phyloP scores from a whole-genome alignment of 2,113 vertebrate species.

The Lonchura striata region DNA sequence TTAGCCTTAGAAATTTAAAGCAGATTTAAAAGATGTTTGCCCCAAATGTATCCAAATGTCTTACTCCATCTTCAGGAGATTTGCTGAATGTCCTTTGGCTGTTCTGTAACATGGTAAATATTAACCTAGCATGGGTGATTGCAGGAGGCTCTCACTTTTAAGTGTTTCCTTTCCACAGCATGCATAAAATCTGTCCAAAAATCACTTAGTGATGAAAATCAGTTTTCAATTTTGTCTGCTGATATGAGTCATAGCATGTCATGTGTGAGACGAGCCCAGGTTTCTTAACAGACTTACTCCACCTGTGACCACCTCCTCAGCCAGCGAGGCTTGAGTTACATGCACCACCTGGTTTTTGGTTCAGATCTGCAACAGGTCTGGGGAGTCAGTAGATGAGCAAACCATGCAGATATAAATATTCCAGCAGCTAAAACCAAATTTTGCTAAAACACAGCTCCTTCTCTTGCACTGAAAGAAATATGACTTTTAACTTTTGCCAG shows the following conservation, averaged over 20 bases:
- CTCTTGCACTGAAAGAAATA: not conserved
- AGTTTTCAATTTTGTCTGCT: not conserved
- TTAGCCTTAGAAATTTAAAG: not conserved
- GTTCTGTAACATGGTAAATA: not conserved
- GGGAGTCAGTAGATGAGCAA: not conserved
- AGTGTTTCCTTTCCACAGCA: not conserved
- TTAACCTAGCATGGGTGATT: not conserved
- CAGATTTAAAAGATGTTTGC: not conserved
- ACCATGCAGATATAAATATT: not conserved
- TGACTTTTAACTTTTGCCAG: conserved; percentile 29
- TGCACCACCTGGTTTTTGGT: accelerated
- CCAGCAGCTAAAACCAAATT: not conserved
- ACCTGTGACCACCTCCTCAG: not conserved
- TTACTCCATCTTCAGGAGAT: not conserved
- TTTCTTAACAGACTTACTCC: not conserved
- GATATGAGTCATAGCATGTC: not conserved
- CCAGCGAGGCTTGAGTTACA: not conserved
- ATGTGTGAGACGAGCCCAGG: accelerated
- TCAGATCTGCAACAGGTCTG: not conserved
- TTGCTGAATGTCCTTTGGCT: not conserved
- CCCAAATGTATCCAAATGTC: not conserved
- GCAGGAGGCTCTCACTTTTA: not conserved
- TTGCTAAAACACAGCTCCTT: not conserved
- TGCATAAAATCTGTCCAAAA: not conserved
- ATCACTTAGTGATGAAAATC: not conserved